Evolutionary conservation across 2,888 invertebrate species (phyloP).

Genomic region (Melipona beecheii): DNA sequence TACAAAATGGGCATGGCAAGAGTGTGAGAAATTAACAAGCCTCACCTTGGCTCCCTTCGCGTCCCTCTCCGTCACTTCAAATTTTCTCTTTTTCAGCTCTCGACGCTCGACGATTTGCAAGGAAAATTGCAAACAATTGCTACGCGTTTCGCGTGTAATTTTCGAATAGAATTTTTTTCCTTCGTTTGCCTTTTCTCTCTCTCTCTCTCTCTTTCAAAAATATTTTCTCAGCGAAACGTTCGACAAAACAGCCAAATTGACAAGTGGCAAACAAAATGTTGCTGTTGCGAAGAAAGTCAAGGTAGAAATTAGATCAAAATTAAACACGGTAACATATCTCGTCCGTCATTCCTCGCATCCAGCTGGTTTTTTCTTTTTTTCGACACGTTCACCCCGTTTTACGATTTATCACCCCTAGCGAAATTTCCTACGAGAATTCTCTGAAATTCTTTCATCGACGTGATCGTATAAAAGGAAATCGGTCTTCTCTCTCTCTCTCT

Average conservation of each 20-base stretch:
- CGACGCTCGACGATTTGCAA: neutral
- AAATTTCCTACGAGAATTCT: conserved; percentile 41
- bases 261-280: neutral
- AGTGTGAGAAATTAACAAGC: conserved; percentile 69
- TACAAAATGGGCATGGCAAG: conserved; percentile 80
- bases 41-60: conserved; percentile 56
- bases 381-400: neutral
- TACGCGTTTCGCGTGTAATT: neutral
- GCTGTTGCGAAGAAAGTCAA: conserved; percentile 52
- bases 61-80: conserved; percentile 1
- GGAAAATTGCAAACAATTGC: neutral
- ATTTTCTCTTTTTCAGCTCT: neutral
- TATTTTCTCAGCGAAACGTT: neutral
- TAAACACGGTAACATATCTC: conserved; percentile 18
- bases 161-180: neutral
- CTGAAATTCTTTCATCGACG: conserved; percentile 13
- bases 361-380: conserved; percentile 10
- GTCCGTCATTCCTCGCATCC: conserved; percentile 11
- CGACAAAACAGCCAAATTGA: neutral
- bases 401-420: conserved; percentile 7
- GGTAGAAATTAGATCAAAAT: conserved; percentile 41
- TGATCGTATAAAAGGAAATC: conserved; percentile 53
- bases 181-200: too few species aligned
- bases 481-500: conserved; percentile 4
- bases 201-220: neutral